Conservation (phyloP, 2,888 invertebrate species). For the Coremacera marginata region DNA sequence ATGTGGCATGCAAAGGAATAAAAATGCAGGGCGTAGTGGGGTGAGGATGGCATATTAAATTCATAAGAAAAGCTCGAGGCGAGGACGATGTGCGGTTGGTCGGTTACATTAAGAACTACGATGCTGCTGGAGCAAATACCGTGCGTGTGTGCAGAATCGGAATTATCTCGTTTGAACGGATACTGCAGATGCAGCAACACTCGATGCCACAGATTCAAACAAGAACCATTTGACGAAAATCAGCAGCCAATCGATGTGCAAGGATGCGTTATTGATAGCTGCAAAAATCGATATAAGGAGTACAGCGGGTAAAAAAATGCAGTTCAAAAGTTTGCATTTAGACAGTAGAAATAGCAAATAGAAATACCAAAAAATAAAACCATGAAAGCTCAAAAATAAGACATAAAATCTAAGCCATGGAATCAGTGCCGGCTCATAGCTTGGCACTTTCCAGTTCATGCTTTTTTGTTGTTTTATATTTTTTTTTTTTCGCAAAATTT, state of each 20-base stretch:
- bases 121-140: background rate
- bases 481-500: background rate
- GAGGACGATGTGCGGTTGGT: background rate
- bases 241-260: conserved; percentile 13
- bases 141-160: conserved; percentile 1
- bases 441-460: background rate
- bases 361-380: no score
- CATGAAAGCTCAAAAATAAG: no score
- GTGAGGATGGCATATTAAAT: background rate
- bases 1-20: background rate
- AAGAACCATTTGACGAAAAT: conserved; percentile 1
- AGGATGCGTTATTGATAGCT: conserved; percentile 2
- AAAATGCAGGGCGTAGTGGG: background rate
- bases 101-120: background rate
- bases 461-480: background rate
- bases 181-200: conserved; percentile 9
- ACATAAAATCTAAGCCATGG: background rate
- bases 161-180: conserved; percentile 22
- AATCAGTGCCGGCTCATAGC: background rate
- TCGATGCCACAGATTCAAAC: background rate
- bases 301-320: background rate
- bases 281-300: background rate
- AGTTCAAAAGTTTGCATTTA: no score
- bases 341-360: no score
- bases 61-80: background rate